A percentile compares a stretch with the other conserved stretches of the same genome.
Evolutionary conservation across 2,113 vertebrate species (phyloP).

Genomic region (Bufo gargarizans): DNA sequence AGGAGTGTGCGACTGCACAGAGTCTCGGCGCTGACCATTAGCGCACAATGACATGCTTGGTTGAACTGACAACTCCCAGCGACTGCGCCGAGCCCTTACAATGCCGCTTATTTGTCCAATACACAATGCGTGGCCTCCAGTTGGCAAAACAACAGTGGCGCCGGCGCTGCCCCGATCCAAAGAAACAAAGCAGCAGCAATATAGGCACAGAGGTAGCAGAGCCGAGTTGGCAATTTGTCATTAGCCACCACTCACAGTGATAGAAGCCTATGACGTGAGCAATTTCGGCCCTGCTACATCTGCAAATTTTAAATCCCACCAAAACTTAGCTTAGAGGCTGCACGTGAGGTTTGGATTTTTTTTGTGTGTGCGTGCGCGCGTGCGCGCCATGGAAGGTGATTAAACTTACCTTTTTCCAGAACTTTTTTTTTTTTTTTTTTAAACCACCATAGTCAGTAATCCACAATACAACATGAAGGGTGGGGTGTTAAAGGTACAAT

Average conservation of each 20-base stretch:
- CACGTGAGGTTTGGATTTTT: not conserved
- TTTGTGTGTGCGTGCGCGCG: not conserved
- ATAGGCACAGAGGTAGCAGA: not conserved
- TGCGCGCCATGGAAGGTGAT: too few species aligned
- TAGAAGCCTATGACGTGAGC: too few species aligned
- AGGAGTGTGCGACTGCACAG: constrained; percentile 18
- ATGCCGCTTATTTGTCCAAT: not conserved
- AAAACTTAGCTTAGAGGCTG: too few species aligned
- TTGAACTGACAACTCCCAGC: constrained; percentile 31
- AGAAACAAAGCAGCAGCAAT: not conserved
- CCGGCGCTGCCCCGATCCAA: not conserved
- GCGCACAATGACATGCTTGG: constrained; percentile 36
- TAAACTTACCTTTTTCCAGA: constrained; percentile 44
- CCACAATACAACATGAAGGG: constrained; percentile 61
- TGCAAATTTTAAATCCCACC: not conserved
- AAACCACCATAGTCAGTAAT: constrained; percentile 60
- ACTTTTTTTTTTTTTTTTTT: constrained; percentile 27
- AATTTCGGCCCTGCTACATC: not conserved
- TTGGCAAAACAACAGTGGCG: constrained; percentile 22
- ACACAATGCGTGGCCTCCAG: not conserved
- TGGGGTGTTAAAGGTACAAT: constrained; percentile 54
- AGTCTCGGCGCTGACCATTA: not conserved
- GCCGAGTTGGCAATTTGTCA: not conserved
- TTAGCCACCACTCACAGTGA: too few species aligned
- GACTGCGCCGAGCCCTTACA: not conserved